phyloP scores from a whole-genome alignment of 2,113 vertebrate species.

The Acinonyx jubatus region DNA sequence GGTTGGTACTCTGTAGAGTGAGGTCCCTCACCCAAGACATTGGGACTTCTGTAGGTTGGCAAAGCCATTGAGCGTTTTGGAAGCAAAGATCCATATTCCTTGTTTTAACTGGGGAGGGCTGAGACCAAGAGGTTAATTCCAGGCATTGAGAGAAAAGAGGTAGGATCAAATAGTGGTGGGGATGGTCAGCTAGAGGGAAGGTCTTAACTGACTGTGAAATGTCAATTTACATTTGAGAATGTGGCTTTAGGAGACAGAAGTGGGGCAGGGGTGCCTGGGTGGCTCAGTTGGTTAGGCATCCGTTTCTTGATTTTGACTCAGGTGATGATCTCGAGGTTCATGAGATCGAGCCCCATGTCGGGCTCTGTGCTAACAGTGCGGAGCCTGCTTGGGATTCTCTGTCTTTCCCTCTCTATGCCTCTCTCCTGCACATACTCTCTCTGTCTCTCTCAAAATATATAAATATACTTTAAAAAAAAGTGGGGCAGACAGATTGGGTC shows the following conservation, averaged over 20 bases:
- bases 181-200: not conserved
- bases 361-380: too few species aligned
- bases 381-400: too few species aligned
- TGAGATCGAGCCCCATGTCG: too few species aligned
- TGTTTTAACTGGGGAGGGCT: not conserved
- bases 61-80: not conserved
- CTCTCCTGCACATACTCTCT: too few species aligned
- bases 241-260: not conserved
- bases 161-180: not conserved
- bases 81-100: not conserved
- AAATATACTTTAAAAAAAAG: too few species aligned
- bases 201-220: not conserved
- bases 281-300: too few species aligned
- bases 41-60: not conserved
- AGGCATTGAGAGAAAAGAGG: not conserved
- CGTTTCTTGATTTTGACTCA: too few species aligned
- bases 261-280: not conserved
- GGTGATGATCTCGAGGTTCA: too few species aligned
- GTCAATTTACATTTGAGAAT: not conserved
- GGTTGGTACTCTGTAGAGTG: not conserved
- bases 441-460: too few species aligned
- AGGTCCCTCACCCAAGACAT: accelerated
- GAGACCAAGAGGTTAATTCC: not conserved
- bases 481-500: not conserved
- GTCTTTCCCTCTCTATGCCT: too few species aligned